Evolutionary conservation across 53 echinoderm and acorn worm genomes (phyloP), one percentile per base, ranked within the genome.

Genomic region (Stichopus horrens): DNA sequence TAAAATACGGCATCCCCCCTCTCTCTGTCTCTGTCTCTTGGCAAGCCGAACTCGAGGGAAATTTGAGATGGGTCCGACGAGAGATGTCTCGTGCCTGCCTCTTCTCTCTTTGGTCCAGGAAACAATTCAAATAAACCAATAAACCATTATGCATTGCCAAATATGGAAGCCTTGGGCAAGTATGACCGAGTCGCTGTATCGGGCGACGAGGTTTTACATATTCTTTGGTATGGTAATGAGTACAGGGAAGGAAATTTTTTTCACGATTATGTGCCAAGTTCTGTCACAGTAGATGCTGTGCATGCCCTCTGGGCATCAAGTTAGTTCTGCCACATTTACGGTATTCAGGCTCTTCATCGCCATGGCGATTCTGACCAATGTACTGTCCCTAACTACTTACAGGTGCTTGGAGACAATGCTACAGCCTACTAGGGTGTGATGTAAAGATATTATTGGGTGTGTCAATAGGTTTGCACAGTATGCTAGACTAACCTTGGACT

Each of bases 101-200:
- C 79, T 21, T 58, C 81, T 71, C 71, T 71, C 71, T 20, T 71
- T 18, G 14, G 14, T 18, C 71, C 14, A 18, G 71, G 18, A 71
- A 71, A 13, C 14, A 13, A 71, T 71, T 71, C 71, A 71, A 71
- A 71, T 71, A 4, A 71, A 13, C 71, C 71, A 71, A n/a, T 59
- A 2, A 59, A 23, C 52, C 77, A 77, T 51, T 57, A 19, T 81
- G 81, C 81, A 81, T 81, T 81, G 81, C 58, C 58, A 81, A 58
- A 58, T 21, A 57, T 59, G 86, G 77, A 54, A 52, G 71, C 58
- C 88, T 57, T 93, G 92, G 96, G 96, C 96, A 96, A 96, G 96
- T 96, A 96, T 96, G 88, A 88, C 96, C 91, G 92, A 91, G 96
- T 93, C 89, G 95, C 92, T 86, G 94, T 94, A 91, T 96, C 95